Conservation (phyloP, 2,797 vertebrate genomes). For the Gouania willdenowi region DNA sequence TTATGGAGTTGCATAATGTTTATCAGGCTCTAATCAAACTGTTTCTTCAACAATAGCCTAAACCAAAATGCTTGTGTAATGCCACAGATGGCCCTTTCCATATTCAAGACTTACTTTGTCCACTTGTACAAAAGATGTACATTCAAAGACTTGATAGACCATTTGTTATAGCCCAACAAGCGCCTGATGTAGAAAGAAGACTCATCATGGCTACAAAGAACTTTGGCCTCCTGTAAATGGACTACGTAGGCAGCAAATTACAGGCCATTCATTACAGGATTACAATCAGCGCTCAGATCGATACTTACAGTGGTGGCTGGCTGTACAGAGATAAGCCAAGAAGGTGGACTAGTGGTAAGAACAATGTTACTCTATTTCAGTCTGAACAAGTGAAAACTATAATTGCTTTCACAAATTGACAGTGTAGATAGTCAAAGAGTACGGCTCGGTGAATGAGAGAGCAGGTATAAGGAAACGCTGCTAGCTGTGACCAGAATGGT, state of each 20-base stretch:
- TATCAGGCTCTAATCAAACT: too few relatives aligned
- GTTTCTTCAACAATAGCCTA: too few relatives aligned
- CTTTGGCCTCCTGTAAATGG: constrained; percentile 28
- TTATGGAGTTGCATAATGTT: too few relatives aligned
- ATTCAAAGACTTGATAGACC: background rate
- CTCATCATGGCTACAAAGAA: constrained; percentile 23
- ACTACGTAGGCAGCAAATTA: constrained; percentile 28
- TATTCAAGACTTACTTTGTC: constrained; percentile 6
- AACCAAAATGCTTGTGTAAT: too few relatives aligned
- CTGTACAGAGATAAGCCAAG: constrained; percentile 13
- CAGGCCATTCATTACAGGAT: constrained; percentile 40
- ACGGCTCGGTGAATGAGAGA: too few relatives aligned
- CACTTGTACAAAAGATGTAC: constrained; percentile 4
- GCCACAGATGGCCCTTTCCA: too few relatives aligned
- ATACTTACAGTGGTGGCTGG: constrained; percentile 53
- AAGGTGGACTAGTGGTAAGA: constrained; percentile 3
- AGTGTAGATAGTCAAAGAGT: constrained; percentile 1
- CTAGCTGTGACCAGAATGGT: too few relatives aligned
- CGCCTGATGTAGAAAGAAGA: background rate
- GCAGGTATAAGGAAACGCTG: too few relatives aligned
- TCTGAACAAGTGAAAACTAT: constrained; percentile 10
- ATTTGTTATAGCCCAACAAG: constrained; percentile 18
- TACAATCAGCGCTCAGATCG: constrained; percentile 38
- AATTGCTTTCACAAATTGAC: constrained; percentile 14
- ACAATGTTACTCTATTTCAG: constrained; percentile 10